These are phyloP conservation scores for Pharmacophagus antenor DNA, from an alignment of 2,888 invertebrate genomes.

Conservation along the genomic window DNA sequence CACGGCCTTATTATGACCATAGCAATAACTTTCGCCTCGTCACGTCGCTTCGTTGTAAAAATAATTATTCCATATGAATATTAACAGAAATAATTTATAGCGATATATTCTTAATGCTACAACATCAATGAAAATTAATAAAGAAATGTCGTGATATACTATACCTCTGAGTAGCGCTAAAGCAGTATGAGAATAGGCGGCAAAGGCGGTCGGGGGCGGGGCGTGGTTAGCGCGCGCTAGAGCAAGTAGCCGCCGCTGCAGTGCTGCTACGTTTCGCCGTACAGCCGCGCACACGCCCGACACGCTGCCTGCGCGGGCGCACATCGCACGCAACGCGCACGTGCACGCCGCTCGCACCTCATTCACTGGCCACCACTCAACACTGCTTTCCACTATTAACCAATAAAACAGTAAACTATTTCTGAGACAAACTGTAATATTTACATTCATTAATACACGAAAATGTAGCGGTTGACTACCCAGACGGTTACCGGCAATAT, in stretches of 20 bases:
- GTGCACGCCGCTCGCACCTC: conserved; percentile 67
- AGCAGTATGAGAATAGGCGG: conserved; percentile 63
- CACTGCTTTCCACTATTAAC: conserved; percentile 46
- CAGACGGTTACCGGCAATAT: too few relatives aligned
- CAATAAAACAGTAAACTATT: too few relatives aligned
- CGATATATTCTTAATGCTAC: too few relatives aligned
- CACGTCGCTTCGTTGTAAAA: too few relatives aligned
- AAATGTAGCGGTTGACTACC: too few relatives aligned
- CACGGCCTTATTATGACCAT: too few relatives aligned
- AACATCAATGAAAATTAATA: neutral
- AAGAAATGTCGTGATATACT: neutral
- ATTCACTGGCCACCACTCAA: conserved; percentile 72
- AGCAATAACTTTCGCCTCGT: too few relatives aligned
- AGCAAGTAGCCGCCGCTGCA: conserved; percentile 64
- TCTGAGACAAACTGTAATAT: too few relatives aligned
- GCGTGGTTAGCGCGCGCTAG: conserved; percentile 61
- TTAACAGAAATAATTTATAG: too few relatives aligned
- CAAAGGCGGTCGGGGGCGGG: conserved; percentile 64
- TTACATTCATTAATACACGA: too few relatives aligned
- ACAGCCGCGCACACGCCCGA: conserved; percentile 46
- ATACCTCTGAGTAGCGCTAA: conserved; percentile 65
- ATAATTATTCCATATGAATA: too few relatives aligned
- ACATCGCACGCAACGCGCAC: conserved; percentile 52
- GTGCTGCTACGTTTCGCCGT: conserved; percentile 64
- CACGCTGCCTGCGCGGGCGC: conserved; percentile 42